Percentiles rank a stretch among this genome's conserved stretches.
phyloP scores from a whole-genome alignment of 2,797 vertebrate species.

The Anas acuta region DNA sequence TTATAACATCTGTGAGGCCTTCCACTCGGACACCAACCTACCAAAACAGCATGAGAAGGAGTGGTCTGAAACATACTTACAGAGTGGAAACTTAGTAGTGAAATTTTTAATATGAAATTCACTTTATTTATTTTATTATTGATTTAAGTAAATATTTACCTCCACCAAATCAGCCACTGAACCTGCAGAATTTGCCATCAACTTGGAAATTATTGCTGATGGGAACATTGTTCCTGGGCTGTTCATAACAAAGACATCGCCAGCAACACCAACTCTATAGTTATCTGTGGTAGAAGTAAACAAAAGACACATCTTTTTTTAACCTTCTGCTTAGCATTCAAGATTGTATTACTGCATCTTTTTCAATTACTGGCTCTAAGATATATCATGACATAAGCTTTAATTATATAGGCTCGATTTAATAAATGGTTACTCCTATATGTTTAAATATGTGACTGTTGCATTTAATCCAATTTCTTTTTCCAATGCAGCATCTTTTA shows the following conservation, averaged over 20 bases:
- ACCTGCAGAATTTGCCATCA: conserved; percentile 78
- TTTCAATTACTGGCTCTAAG: neutral
- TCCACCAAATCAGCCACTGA: conserved; percentile 82
- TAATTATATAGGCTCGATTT: neutral
- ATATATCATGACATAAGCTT: neutral
- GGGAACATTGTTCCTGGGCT: conserved; percentile 80
- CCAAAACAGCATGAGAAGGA: conserved; percentile 1
- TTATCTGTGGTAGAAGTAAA: conserved; percentile 30
- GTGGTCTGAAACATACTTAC: neutral
- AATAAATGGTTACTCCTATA: neutral
- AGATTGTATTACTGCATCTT: neutral
- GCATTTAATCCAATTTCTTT: neutral
- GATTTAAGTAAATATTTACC: conserved; percentile 73
- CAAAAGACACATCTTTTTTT: neutral
- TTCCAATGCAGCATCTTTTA: neutral
- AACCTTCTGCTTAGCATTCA: neutral
- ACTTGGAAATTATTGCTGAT: conserved; percentile 78
- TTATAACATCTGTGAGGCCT: conserved; percentile 81
- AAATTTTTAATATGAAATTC: neutral
- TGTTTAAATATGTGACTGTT: neutral
- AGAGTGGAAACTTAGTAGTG: neutral
- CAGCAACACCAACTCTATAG: conserved; percentile 79
- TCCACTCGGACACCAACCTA: conserved; percentile 83
- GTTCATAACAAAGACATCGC: conserved; percentile 80
- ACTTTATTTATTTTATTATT: neutral